phyloP scores from a whole-genome alignment of 2,113 vertebrate species.

The Syngnathus typhle region DNA sequence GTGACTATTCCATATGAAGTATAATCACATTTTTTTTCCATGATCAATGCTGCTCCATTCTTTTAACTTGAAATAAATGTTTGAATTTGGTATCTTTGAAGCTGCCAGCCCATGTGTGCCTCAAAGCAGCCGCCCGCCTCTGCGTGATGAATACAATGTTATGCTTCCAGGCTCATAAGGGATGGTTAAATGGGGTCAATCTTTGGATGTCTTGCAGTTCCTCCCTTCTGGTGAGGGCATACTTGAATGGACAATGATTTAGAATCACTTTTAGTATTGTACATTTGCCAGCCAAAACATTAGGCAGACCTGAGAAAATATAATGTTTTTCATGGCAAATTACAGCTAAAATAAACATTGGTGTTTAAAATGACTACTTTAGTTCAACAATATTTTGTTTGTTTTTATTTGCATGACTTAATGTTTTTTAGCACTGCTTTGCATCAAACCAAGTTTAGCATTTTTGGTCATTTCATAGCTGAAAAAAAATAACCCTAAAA shows the following conservation, averaged over 20 bases:
- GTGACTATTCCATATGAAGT: constrained; percentile 56
- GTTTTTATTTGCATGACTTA: no score
- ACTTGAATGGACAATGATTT: not conserved
- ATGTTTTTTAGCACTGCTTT: no score
- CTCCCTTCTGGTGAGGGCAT: not conserved
- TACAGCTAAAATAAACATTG: no score
- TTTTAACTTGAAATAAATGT: constrained; percentile 65
- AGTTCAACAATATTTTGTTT: no score
- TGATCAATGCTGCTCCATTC: constrained; percentile 57
- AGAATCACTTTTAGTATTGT: not conserved
- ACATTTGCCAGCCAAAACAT: no score
- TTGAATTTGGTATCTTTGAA: constrained; percentile 55
- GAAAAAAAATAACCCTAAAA: no score
- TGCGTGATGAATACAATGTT: not conserved
- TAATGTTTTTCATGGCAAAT: no score
- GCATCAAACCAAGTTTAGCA: no score
- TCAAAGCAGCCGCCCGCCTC: not conserved
- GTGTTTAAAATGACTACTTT: no score
- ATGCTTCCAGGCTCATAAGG: not conserved
- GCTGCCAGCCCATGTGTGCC: not conserved
- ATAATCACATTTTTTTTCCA: constrained; percentile 58
- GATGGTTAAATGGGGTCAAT: not conserved
- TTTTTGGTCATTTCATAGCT: no score
- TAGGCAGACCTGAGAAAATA: no score
- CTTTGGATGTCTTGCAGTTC: no score